Percentiles rank a stretch among this genome's conserved stretches.
phyloP scores from a whole-genome alignment of 2,888 invertebrate species.

The Eilema griseolum region DNA sequence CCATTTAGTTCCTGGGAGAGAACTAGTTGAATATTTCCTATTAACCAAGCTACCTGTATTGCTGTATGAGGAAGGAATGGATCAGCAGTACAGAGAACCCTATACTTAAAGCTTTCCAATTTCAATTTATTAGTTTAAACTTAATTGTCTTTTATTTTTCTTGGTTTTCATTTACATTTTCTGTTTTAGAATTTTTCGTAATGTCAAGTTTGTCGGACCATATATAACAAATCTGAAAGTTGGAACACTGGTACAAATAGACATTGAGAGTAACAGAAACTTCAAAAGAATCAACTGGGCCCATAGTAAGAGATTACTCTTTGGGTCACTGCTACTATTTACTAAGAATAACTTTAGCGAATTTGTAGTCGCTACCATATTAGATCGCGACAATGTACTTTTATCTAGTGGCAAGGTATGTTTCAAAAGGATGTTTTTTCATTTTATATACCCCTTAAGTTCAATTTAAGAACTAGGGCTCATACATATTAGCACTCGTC shows the following conservation, averaged over 20 bases:
- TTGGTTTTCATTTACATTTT: neutral
- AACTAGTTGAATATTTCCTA: too few species aligned
- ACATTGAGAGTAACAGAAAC: slow-evolving; percentile 58
- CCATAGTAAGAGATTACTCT: slow-evolving; percentile 87
- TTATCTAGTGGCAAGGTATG: slow-evolving; percentile 70
- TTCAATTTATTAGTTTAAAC: too few species aligned
- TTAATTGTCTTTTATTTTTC: neutral
- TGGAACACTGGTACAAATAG: slow-evolving; percentile 71
- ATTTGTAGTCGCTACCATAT: slow-evolving; percentile 89
- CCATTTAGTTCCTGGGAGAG: too few species aligned
- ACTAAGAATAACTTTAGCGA: slow-evolving; percentile 89
- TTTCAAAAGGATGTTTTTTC: neutral
- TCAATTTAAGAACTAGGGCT: too few species aligned
- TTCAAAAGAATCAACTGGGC: slow-evolving; percentile 73
- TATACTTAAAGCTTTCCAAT: too few species aligned
- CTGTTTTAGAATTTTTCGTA: slow-evolving; percentile 68
- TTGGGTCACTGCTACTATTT: slow-evolving; percentile 91
- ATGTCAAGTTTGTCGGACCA: slow-evolving; percentile 74
- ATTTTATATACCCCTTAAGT: too few species aligned
- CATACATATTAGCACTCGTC: too few species aligned
- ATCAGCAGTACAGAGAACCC: too few species aligned
- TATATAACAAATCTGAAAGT: slow-evolving; percentile 67
- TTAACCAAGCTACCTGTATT: too few species aligned
- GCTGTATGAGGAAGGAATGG: too few species aligned
- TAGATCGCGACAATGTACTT: slow-evolving; percentile 80